Base-by-base conservation (phyloP, 1,140 invertebrate species). In the Pinna nobilis region DNA sequence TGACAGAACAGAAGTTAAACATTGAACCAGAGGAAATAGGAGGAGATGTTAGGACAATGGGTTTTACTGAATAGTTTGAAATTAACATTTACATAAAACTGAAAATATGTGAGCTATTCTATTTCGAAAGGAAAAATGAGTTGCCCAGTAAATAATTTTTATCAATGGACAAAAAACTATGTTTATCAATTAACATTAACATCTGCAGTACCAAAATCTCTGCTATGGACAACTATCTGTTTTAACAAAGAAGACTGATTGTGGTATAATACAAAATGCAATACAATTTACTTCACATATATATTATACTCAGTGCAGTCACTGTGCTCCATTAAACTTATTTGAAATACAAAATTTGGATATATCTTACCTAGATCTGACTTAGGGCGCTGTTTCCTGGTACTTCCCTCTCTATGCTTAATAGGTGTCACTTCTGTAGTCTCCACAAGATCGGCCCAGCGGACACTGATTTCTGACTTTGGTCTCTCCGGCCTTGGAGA, bases 391-490 rank as follows among this genome's bases (percentile, higher is more conserved):
- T 78, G 70, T 65, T 69, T 74, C 30, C 33, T 60, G 0, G 32
- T 44, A 39, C 30, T 49, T 49, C 50, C 30, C 33, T 75, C 73
- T 15, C 73, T 35, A 11, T 67, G 37, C 51, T 75, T 75, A 44
- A 75, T 51, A 30, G 73, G 66, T 41, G 73, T 37, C 13, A 75
- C 60, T 33, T 75, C 73, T 37, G 59, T 70, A 30, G 44, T 65
- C 65, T 81, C 79, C 67, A 77, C 68, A 1, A 82, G 77, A 51
- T 86, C 83, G 0, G 84, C 84, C 83, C 83, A 86, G 39, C 82
- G 70, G 5, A 86, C 84, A 13, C 80, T 79, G 50, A 81, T 77
- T 73, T 86, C 85, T 18, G 85, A 86, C 53, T 82, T 86, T 13
- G 83, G 82, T 23, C 85, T 60, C 41, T 86, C 85, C 4, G 70